Evolutionary conservation across 2,888 invertebrate species (phyloP).

Genomic region (Prosopocoilus inquinatus): DNA sequence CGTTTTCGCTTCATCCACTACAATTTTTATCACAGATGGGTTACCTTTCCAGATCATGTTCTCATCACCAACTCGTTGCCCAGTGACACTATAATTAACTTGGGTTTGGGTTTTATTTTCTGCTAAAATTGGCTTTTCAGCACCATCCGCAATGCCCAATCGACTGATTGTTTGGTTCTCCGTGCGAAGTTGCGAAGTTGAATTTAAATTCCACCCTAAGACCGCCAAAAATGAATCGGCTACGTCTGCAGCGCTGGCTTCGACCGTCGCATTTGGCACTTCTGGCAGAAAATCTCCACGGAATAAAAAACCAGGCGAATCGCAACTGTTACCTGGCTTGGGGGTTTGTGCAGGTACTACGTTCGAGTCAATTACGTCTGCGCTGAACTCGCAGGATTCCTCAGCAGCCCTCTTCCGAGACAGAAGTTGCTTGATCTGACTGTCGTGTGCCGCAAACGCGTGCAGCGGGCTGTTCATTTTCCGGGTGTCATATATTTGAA

Average conservation of each 20-base stretch:
- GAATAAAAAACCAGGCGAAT: conserved; percentile 18
- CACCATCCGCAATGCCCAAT: conserved; percentile 21
- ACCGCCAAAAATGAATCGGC: conserved; percentile 40
- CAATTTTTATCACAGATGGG: too few relatives aligned
- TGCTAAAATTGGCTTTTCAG: conserved; percentile 16
- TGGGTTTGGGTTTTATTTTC: conserved; percentile 2
- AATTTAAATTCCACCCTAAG: conserved; percentile 32
- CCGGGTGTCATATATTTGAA: conserved; percentile 58
- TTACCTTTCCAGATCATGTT: too few relatives aligned
- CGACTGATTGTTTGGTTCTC: conserved; percentile 4
- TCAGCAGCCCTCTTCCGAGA: conserved; percentile 17
- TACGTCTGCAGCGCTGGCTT: conserved; percentile 2
- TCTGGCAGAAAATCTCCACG: conserved; percentile 14
- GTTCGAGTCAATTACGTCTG: conserved; percentile 6
- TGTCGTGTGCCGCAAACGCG: conserved; percentile 55
- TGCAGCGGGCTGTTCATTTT: conserved; percentile 53
- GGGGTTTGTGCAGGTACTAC: neutral
- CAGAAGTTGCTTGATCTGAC: conserved; percentile 20
- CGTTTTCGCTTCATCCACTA: too few relatives aligned
- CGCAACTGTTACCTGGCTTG: conserved; percentile 6
- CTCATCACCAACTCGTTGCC: too few relatives aligned
- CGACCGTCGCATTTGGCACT: conserved; percentile 11
- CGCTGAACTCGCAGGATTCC: conserved; percentile 14
- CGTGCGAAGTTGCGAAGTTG: neutral
- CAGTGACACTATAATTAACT: too few relatives aligned